Base-by-base conservation (phyloP, 2,888 invertebrate species). In the Selenia dentaria region DNA sequence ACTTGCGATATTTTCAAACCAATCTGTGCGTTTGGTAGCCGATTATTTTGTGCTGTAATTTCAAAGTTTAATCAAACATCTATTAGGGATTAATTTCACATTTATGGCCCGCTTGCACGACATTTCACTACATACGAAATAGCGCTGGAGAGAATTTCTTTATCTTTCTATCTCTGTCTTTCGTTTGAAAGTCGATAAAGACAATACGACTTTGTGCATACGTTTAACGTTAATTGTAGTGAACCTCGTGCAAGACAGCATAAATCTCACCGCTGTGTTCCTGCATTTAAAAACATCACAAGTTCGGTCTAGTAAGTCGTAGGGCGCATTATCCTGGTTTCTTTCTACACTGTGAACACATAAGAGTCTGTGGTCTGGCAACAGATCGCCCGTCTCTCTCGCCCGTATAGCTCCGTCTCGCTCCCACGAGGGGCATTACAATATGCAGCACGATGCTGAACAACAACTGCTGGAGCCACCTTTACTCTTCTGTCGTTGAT, bases 401-500 rank as follows among this genome's bases (percentile, higher is more conserved):
- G 62, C 56, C 41, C 54, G 57, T 58, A 54, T 64, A 64, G 64
- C 64, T 61, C 64, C 60, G 62, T 67, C 68, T 56, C 67, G 55
- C 63, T 68, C 65, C 40, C 51, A 59, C 64, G 50, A 59, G 64
- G 56, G 62, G 63, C 76, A 89, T 96, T 97, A 97, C 95, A 97
- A 94, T 94, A 97, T 97, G 93, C 96, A 95, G 93, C 97, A 97
- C 65, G 96, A 95, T 72, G 96, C 94, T 74, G 96, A 96, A 93
- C 97, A 97, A 94, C 97, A 97, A 94, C 96, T 96, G 93, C 96
- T 97, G 74, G 96, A 96, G 65, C 97, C 96, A 64, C 96, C 96
- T 95, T 97, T 97, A 92, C 97, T 97, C 92, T 97, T 97, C 92
- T 97, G 97, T 92, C 97, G 94, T 93, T 97, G 97, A 95, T 97